Conservation (phyloP, 2,888 invertebrate genomes). For the Protula sp. region DNA sequence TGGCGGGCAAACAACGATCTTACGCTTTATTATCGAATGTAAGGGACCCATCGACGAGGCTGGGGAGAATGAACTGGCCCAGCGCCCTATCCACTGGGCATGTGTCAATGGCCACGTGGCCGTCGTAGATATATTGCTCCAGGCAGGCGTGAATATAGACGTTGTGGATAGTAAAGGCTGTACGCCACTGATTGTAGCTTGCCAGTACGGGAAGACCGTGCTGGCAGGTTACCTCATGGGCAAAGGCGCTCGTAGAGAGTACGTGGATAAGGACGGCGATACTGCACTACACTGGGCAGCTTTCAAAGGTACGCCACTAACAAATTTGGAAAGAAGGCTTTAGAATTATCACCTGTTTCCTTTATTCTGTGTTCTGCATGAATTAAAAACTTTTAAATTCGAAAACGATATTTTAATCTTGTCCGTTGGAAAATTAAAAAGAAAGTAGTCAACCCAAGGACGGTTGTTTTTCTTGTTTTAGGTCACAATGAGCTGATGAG, state of each 20-base stretch:
- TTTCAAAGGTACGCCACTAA: slow-evolving; percentile 67
- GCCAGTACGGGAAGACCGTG: slow-evolving; percentile 87
- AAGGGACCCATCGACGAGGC: slow-evolving; percentile 77
- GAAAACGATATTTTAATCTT: no score
- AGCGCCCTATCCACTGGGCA: slow-evolving; percentile 89
- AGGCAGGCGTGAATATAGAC: slow-evolving; percentile 76
- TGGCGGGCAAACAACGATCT: slow-evolving; percentile 82
- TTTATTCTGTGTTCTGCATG: background rate
- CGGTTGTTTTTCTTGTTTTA: no score
- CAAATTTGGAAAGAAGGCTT: no score
- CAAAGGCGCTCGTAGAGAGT: slow-evolving; percentile 78
- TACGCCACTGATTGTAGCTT: slow-evolving; percentile 80
- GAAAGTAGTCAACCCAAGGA: no score
- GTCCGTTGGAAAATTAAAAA: no score
- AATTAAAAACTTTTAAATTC: no score
- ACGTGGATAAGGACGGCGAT: slow-evolving; percentile 87
- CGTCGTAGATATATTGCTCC: slow-evolving; percentile 69
- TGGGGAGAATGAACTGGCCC: slow-evolving; percentile 82
- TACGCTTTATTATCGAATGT: slow-evolving; percentile 75
- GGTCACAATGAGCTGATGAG: slow-evolving; percentile 75
- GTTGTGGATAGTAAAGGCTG: slow-evolving; percentile 82
- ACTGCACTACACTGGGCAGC: slow-evolving; percentile 92
- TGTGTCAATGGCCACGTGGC: slow-evolving; percentile 87
- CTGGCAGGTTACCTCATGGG: slow-evolving; percentile 85
- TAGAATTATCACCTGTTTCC: background rate